Evolutionary conservation across 1,140 invertebrate genomes (phyloP).

Genomic region (Glossosoma conforme): DNA sequence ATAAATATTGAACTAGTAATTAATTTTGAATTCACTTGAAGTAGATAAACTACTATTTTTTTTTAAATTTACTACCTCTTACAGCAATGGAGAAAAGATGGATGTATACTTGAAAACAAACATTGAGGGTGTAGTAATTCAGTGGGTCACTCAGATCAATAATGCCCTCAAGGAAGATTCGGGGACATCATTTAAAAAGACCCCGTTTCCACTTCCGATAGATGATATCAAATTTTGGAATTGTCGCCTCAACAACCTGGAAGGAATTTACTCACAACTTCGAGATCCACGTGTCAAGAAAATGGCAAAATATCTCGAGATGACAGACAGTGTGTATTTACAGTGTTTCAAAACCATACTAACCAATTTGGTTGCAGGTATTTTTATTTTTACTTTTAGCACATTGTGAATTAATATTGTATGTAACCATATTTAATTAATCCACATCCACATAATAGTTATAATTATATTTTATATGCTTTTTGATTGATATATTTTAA

Average conservation of each 20-base stretch:
- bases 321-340: constrained; percentile 68
- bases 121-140: constrained; percentile 75
- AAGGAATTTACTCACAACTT: constrained; percentile 80
- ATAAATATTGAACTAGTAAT: too few species aligned
- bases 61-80: constrained; percentile 8
- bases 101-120: constrained; percentile 67
- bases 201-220: constrained; percentile 63
- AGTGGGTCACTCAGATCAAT: constrained; percentile 73
- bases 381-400: constrained; percentile 25
- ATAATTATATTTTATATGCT: not conserved
- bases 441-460: not conserved
- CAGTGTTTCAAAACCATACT: constrained; percentile 64
- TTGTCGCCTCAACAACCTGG: constrained; percentile 64
- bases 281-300: constrained; percentile 70
- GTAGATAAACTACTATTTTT: too few species aligned
- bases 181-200: constrained; percentile 54
- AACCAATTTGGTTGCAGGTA: constrained; percentile 59
- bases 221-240: constrained; percentile 68
- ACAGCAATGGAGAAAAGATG: constrained; percentile 48
- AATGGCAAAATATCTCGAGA: constrained; percentile 71
- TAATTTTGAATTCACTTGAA: too few species aligned
- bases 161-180: constrained; percentile 74
- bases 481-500: too few species aligned
- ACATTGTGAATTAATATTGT: constrained; percentile 9
- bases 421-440: not conserved